These are phyloP conservation scores for Trachops cirrhosus DNA, from an alignment of 2,797 vertebrate genomes.

Conservation along the genomic window DNA sequence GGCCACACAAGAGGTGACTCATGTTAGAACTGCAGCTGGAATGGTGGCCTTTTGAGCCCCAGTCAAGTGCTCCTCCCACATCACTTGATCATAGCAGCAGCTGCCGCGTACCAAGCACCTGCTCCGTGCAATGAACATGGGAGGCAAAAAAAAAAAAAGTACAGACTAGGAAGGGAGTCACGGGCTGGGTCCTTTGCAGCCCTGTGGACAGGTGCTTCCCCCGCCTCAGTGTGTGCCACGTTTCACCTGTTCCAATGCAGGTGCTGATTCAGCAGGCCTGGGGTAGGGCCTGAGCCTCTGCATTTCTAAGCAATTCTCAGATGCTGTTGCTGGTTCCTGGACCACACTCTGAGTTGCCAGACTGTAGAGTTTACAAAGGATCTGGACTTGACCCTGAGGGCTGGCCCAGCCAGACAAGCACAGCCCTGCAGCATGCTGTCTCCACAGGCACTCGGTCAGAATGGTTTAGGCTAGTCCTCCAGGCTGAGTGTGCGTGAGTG, in stretches of 20 bases:
- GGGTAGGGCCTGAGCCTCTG: background rate
- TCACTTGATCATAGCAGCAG: background rate
- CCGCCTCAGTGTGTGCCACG: rapidly evolving
- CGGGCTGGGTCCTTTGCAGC: background rate
- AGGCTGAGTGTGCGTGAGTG: background rate
- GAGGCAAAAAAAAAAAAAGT: too few relatives aligned
- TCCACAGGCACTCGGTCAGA: background rate
- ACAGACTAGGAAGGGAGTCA: background rate
- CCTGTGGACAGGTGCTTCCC: background rate
- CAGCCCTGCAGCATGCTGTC: background rate
- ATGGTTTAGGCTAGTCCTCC: background rate
- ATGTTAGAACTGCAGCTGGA: background rate
- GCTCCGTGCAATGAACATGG: background rate
- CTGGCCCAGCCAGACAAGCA: background rate
- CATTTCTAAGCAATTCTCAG: background rate
- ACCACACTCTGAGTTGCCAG: background rate
- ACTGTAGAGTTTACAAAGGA: background rate
- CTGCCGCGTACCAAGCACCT: background rate
- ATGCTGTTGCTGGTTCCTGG: background rate
- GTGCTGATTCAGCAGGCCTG: background rate
- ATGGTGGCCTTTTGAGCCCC: background rate
- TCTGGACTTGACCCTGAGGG: background rate
- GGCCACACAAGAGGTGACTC: background rate
- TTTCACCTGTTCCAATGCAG: background rate
- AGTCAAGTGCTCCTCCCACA: background rate